A percentile compares a stretch with the other conserved stretches of the same genome.
These are phyloP conservation scores for Arctopsyche grandis DNA, from an alignment of 1,140 invertebrate genomes.

Conservation along the genomic window DNA sequence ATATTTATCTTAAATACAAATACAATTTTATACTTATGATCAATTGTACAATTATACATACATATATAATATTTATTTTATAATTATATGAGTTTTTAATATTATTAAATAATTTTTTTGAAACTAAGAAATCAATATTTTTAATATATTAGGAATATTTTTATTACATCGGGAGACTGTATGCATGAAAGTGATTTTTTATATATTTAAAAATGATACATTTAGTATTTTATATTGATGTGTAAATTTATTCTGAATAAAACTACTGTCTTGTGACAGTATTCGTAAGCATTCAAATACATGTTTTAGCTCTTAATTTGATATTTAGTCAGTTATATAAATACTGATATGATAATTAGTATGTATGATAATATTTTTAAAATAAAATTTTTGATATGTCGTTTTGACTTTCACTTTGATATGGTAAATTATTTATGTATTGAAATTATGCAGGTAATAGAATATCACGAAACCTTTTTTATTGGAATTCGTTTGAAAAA, in stretches of 20 bases:
- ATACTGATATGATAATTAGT: no score
- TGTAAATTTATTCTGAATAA: background rate
- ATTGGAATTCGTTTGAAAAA: no score
- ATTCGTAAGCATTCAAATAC: no score
- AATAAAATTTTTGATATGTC: background rate
- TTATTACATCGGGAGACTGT: no score
- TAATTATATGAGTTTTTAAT: background rate
- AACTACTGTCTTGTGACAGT: background rate
- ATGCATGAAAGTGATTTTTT: background rate
- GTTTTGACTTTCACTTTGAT: background rate
- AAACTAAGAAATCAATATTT: background rate
- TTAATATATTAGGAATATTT: no score
- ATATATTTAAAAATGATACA: background rate
- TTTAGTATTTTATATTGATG: background rate
- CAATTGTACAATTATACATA: background rate
- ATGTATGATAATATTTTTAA: background rate
- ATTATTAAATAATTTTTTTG: no score
- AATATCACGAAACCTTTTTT: no score
- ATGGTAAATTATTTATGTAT: background rate
- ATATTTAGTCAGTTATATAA: no score
- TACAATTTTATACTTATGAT: conserved; percentile 14
- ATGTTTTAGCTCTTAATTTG: no score
- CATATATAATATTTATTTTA: no score
- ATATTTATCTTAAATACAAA: conserved; percentile 9
- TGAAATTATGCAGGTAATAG: background rate